These are phyloP conservation scores for Rhynchonema sp. DNA, from an alignment of 2,888 invertebrate species.

Conservation along the genomic window DNA sequence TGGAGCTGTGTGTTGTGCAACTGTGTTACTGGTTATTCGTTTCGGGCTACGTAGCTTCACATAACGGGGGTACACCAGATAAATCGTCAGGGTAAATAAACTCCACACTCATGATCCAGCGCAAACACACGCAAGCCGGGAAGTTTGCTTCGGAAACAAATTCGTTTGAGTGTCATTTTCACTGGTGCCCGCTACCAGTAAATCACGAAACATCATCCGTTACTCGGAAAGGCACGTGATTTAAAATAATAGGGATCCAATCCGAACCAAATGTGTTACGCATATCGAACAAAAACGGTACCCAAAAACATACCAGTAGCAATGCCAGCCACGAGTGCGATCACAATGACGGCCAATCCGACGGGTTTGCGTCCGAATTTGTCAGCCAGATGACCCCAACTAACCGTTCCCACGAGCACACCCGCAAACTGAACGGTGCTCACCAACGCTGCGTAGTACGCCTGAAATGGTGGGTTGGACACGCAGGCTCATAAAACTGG, in stretches of 20 bases:
- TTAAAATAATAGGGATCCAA: neutral
- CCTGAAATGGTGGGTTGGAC: too few relatives aligned
- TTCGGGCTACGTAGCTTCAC: too few relatives aligned
- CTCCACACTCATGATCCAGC: neutral
- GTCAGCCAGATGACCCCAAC: conserved; percentile 14
- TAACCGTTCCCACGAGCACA: conserved; percentile 12
- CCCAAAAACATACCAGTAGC: neutral
- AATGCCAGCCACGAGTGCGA: neutral
- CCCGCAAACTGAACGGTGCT: conserved; percentile 15
- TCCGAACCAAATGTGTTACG: neutral
- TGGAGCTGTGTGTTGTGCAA: too few relatives aligned
- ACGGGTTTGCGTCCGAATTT: conserved; percentile 13
- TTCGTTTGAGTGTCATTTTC: too few relatives aligned
- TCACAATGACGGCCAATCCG: neutral
- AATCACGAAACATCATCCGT: too few relatives aligned
- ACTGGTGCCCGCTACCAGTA: too few relatives aligned
- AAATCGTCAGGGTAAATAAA: too few relatives aligned
- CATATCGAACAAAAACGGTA: neutral
- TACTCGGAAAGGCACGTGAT: neutral
- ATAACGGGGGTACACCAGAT: too few relatives aligned
- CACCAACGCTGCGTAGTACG: neutral
- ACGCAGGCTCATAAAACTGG: too few relatives aligned
- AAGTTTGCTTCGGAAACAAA: too few relatives aligned
- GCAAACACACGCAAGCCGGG: too few relatives aligned
- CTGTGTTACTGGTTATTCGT: too few relatives aligned